Evolutionary conservation across 2,113 vertebrate species (phyloP).

Genomic region (Microtus ochrogaster): DNA sequence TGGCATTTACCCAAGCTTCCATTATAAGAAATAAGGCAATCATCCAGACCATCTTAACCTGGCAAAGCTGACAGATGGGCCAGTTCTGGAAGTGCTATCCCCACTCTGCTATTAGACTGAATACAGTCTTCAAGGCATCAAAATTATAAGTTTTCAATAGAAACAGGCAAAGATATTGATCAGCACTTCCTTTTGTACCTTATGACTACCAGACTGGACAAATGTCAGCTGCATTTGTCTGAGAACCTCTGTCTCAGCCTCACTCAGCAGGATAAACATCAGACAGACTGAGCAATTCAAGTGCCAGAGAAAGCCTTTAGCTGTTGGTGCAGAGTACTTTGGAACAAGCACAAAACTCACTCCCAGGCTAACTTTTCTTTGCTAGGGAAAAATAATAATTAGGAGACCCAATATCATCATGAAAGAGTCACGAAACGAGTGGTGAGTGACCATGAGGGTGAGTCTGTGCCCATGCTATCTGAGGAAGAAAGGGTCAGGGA

Average conservation of each 20-base stretch:
- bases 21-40: slow-evolving; percentile 27
- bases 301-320: background rate
- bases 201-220: slow-evolving; percentile 7
- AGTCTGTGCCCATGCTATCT: background rate
- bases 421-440: background rate
- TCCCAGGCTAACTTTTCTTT: background rate
- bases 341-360: background rate
- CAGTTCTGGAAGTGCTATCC: background rate
- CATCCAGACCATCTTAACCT: background rate
- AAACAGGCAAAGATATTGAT: slow-evolving; percentile 39
- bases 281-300: background rate
- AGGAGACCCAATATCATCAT: background rate
- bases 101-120: background rate
- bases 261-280: background rate
- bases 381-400: background rate
- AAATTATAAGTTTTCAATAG: slow-evolving; percentile 49
- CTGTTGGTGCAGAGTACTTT: rapidly evolving
- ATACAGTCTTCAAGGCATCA: slow-evolving; percentile 1
- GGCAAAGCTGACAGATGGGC: slow-evolving; percentile 2
- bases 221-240: slow-evolving; percentile 49
- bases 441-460: rapidly evolving
- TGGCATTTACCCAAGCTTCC: slow-evolving; percentile 25
- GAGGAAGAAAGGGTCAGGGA: background rate
- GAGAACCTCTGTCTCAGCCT: slow-evolving; percentile 13
- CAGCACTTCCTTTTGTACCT: background rate